Conservation (phyloP, 2,113 vertebrate species). For the Boulengeromyrus knoepffleri region DNA sequence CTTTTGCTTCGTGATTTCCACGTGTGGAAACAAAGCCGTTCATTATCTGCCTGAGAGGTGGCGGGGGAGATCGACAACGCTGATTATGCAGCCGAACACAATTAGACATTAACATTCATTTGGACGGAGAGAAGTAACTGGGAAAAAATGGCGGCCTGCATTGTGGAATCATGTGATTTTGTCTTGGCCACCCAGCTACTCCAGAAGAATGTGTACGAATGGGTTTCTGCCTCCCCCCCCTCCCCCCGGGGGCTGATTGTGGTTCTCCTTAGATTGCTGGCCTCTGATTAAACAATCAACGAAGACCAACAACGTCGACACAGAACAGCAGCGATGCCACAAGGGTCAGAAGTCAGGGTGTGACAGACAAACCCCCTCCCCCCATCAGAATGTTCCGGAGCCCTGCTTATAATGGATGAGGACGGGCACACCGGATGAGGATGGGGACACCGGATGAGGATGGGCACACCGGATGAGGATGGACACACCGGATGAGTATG, state of each 20-base stretch:
- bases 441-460: not conserved
- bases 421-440: not conserved
- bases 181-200: constrained; percentile 8
- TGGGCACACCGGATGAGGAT: not conserved
- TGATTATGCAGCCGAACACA: constrained; percentile 27
- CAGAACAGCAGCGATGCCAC: not conserved
- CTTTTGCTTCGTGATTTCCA: constrained; percentile 15
- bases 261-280: not conserved
- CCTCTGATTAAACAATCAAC: constrained; percentile 6
- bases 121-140: constrained; percentile 11
- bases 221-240: not conserved
- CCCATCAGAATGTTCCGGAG: not conserved
- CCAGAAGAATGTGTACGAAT: constrained; percentile 2
- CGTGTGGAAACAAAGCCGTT: constrained; percentile 25
- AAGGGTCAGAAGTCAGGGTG: not conserved
- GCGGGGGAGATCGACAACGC: constrained; percentile 22
- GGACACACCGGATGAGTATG: not conserved
- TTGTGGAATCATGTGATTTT: not conserved
- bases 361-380: not conserved
- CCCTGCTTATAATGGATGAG: not conserved
- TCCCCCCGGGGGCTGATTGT: not conserved
- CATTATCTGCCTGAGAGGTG: constrained; percentile 20
- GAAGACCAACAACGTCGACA: not conserved
- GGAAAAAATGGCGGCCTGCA: constrained; percentile 9
- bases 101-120: constrained; percentile 16